Conservation (phyloP, 2,888 invertebrate genomes). For the Rhorus exstirpatorius region DNA sequence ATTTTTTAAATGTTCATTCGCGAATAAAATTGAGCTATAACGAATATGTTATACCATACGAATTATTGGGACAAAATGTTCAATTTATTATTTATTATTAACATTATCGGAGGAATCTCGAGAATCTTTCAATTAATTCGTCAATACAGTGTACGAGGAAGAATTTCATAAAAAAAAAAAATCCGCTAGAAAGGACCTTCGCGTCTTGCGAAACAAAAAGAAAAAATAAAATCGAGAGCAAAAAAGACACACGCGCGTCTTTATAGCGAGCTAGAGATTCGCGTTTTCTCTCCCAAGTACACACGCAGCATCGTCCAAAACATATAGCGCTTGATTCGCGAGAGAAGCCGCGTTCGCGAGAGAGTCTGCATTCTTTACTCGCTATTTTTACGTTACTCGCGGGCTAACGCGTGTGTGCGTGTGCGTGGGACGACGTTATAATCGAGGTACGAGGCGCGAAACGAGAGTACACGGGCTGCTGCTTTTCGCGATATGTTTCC, state of each 20-base stretch:
- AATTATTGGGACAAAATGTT: too few species aligned
- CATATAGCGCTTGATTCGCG: constrained; percentile 21
- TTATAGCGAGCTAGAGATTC: not conserved
- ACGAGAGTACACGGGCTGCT: constrained; percentile 44
- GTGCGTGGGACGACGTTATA: constrained; percentile 52
- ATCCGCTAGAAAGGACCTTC: too few species aligned
- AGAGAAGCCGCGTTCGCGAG: constrained; percentile 49
- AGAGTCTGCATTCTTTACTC: constrained; percentile 67
- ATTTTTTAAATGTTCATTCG: too few species aligned
- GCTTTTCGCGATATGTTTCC: constrained; percentile 14
- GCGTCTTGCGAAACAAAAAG: not conserved
- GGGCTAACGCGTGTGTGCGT: constrained; percentile 31
- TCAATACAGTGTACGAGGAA: not conserved
- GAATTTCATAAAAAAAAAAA: too few species aligned
- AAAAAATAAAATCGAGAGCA: too few species aligned
- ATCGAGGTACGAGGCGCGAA: constrained; percentile 65
- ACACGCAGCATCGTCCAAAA: constrained; percentile 7
- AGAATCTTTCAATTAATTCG: not conserved
- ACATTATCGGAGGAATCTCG: too few species aligned
- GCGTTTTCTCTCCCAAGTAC: constrained; percentile 13
- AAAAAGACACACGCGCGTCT: too few species aligned
- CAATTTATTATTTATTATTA: too few species aligned
- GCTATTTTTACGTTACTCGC: constrained; percentile 66
- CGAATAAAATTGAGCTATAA: too few species aligned
- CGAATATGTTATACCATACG: too few species aligned